Base-by-base conservation (phyloP, 2,113 vertebrate species). In the Poecilia latipinna region DNA sequence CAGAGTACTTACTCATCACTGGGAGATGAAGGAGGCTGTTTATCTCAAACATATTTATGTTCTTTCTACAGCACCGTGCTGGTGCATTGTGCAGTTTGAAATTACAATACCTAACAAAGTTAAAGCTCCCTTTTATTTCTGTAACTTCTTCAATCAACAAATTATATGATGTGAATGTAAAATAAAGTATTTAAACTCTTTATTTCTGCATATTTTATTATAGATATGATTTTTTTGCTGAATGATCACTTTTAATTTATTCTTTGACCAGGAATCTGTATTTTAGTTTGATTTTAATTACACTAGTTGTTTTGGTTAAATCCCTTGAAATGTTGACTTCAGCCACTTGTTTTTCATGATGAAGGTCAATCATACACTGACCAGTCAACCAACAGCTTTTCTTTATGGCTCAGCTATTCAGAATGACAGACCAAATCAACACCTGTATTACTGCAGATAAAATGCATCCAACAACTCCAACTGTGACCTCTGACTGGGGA, bases 31-130 rank as follows among this genome's bases (percentile, higher is more conserved):
- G 26, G 8, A 29, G 3, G 10, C 28, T 4, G 51, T 61, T 72
- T 63, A 33, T 70, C 68, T 66, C 37, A 6, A 61, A 39, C 32
- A 66, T 29, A 28, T 48, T 67, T 11, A 28, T 61, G 54, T 64
- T 24, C 8, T 11, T 12, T 15, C 39, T 51, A 29, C 17, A 19
- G 69, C 32, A 61, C 3, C 6, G 10, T 48, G 15, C 44, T 48
- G 13, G 44, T 48, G 44, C 44, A 19, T 48, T 48, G 44, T 48
- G 44, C 44, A 48, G 17, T 48, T 48, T 48, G 13, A 17, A 19
- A 48, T 48, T 48, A 48, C 15, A 48, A 48, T 19, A 48, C 19
- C 17, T 17, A 48, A 48, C 8, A 48, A 17, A 17, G 1, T 48
- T 19, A 48, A 48, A 17, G 17, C 44, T 48, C 44, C 4, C 1